These are phyloP conservation scores for Tapirus indicus DNA, from an alignment of 2,797 vertebrate species.

Conservation along the genomic window DNA sequence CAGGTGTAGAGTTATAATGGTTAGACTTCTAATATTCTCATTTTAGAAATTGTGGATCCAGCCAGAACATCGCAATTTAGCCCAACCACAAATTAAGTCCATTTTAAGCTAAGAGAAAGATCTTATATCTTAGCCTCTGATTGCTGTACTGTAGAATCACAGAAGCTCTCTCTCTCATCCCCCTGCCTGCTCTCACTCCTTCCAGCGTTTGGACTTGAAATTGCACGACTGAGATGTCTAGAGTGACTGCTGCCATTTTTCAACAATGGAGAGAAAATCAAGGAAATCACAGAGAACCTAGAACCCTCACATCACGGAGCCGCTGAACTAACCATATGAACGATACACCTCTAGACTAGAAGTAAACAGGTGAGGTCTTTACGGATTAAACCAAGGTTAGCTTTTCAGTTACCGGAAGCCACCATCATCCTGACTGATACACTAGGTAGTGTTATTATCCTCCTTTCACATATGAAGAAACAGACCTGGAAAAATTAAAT, in stretches of 20 bases:
- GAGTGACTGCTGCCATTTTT: not conserved
- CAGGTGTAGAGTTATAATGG: not conserved
- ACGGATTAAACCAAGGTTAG: not conserved
- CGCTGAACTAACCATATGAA: not conserved
- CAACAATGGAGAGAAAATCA: not conserved
- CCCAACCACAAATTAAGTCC: not conserved
- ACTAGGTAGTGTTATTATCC: not conserved
- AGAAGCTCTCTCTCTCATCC: not conserved
- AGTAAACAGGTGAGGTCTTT: not conserved
- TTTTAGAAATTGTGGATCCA: constrained; percentile 36
- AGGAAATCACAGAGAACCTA: not conserved
- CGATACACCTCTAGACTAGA: not conserved
- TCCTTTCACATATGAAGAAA: not conserved
- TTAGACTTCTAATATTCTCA: not conserved
- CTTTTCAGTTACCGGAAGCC: not conserved
- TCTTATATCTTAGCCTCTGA: not conserved
- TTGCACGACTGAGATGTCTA: not conserved
- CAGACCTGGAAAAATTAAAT: not conserved
- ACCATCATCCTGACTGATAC: not conserved
- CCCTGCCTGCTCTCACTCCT: not conserved
- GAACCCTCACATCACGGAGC: not conserved
- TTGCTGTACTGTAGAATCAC: not conserved
- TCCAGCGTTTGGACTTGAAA: not conserved
- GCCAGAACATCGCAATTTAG: not conserved
- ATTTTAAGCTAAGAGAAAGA: not conserved